Evolutionary conservation across 2,113 vertebrate genomes (phyloP).

Genomic region (Myotis davidii): DNA sequence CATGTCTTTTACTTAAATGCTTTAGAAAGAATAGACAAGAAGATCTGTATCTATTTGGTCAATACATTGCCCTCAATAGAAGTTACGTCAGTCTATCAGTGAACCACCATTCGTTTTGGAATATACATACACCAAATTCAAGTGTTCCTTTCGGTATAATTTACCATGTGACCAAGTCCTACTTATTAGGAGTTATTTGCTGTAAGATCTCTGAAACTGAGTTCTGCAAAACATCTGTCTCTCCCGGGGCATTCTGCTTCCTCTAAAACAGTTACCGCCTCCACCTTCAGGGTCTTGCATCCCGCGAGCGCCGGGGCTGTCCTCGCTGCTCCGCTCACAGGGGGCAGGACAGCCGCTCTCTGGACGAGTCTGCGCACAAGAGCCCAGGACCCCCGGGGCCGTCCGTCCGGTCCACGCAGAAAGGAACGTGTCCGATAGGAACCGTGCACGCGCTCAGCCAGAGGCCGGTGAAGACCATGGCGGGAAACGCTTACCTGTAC

Average conservation of each 20-base stretch:
- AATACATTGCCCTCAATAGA: conserved; percentile 29
- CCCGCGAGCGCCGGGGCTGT: background rate
- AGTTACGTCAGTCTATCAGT: background rate
- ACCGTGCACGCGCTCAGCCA: conserved; percentile 47
- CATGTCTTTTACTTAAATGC: background rate
- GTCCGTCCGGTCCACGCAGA: conserved; percentile 64
- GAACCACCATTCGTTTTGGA: background rate
- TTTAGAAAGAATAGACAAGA: conserved; percentile 26
- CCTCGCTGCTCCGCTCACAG: background rate
- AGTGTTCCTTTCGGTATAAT: background rate
- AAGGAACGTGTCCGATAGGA: conserved; percentile 79
- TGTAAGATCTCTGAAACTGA: background rate
- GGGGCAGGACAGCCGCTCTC: background rate
- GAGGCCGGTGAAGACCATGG: conserved; percentile 72
- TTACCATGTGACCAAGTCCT: background rate
- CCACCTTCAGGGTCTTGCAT: background rate
- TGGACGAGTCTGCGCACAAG: background rate
- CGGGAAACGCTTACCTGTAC: conserved; percentile 73
- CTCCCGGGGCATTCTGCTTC: background rate
- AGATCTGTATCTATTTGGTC: background rate
- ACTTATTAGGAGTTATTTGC: background rate
- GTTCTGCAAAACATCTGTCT: background rate
- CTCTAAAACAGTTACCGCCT: background rate
- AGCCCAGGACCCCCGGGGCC: background rate
- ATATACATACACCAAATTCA: background rate